Conservation (phyloP, 1,140 invertebrate genomes). For the Epicauta chinensis region DNA sequence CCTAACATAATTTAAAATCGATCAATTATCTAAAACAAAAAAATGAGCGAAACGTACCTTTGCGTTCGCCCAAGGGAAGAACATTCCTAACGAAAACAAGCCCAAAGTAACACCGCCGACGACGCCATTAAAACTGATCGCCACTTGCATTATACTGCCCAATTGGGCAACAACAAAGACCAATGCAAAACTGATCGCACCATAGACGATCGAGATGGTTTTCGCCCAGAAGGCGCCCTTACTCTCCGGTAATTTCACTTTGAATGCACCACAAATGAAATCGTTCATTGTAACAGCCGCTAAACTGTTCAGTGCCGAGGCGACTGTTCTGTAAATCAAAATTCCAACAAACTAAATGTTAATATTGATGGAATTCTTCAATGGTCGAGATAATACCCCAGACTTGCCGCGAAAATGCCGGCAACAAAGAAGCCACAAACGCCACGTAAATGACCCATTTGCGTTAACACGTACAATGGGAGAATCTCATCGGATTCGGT, state of each 20-base stretch:
- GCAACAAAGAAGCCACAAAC: constrained; percentile 73
- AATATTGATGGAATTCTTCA: constrained; percentile 1
- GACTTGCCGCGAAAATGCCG: constrained; percentile 57
- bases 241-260: constrained; percentile 59
- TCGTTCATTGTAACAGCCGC: constrained; percentile 88
- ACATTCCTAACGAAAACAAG: constrained; percentile 82
- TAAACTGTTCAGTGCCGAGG: constrained; percentile 84
- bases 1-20: constrained; percentile 26
- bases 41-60: too few relatives aligned
- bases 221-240: constrained; percentile 62
- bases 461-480: constrained; percentile 76
- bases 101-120: constrained; percentile 81
- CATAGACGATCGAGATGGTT: constrained; percentile 56
- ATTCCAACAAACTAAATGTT: constrained; percentile 1
- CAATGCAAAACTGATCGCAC: constrained; percentile 55
- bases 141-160: constrained; percentile 76
- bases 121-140: constrained; percentile 81
- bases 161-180: constrained; percentile 75
- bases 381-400: constrained; percentile 44
- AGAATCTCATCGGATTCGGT: constrained; percentile 67
- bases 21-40: too few relatives aligned
- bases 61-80: constrained; percentile 76
- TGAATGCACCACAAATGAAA: constrained; percentile 63
- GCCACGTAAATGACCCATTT: constrained; percentile 62
- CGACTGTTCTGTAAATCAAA: constrained; percentile 68